Evolutionary conservation across 2,888 invertebrate species (phyloP).

Genomic region (Eupithecia subfuscata): DNA sequence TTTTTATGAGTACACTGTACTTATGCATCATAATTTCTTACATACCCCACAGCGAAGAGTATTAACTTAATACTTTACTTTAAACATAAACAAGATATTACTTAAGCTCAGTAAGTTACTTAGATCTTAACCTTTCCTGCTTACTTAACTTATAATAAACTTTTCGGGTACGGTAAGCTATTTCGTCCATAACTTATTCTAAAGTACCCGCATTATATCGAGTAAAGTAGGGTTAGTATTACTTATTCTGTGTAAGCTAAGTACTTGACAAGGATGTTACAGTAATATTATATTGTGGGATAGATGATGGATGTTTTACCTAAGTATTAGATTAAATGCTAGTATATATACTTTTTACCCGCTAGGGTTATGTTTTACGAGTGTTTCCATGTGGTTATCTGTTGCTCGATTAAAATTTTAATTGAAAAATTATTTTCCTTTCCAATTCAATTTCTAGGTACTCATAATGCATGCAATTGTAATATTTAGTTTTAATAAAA

Average conservation of each 20-base stretch:
- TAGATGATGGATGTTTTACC: not conserved
- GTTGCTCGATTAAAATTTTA: too few species aligned
- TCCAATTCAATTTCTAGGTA: too few species aligned
- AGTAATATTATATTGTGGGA: not conserved
- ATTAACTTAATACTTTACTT: slow-evolving; percentile 1
- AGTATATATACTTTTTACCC: not conserved
- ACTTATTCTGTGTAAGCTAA: slow-evolving; percentile 13
- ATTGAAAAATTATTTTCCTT: too few species aligned
- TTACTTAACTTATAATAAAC: slow-evolving; percentile 26
- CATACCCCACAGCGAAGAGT: not conserved
- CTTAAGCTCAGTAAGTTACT: slow-evolving; percentile 7
- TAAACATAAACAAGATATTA: slow-evolving; percentile 11
- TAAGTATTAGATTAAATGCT: too few species aligned
- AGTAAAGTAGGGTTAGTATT: slow-evolving; percentile 10
- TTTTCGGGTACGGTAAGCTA: slow-evolving; percentile 25
- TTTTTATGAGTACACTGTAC: not conserved
- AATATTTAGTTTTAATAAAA: too few species aligned
- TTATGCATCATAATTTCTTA: not conserved
- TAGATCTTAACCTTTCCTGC: slow-evolving; percentile 20
- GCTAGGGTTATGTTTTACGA: too few species aligned
- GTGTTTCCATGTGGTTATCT: too few species aligned
- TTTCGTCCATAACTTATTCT: slow-evolving; percentile 30
- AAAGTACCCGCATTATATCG: slow-evolving; percentile 31
- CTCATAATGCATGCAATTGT: too few species aligned
- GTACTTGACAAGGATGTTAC: not conserved